Percentiles rank a stretch among this genome's conserved stretches.
These are phyloP conservation scores for Hemithea aestivaria DNA, from an alignment of 2,888 invertebrate genomes.

Conservation along the genomic window DNA sequence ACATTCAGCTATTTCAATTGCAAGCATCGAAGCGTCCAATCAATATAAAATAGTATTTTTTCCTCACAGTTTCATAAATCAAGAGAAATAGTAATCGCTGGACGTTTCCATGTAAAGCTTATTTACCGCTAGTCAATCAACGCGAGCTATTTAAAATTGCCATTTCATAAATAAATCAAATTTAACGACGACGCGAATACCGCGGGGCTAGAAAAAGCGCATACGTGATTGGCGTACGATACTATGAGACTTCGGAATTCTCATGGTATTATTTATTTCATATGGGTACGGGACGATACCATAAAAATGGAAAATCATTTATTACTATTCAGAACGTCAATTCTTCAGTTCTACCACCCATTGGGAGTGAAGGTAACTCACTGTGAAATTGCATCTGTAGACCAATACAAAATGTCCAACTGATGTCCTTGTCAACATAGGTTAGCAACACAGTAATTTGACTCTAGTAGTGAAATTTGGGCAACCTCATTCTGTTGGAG, in stretches of 20 bases:
- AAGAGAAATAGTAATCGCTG: constrained; percentile 20
- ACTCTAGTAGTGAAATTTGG: too few relatives aligned
- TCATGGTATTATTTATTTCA: constrained; percentile 13
- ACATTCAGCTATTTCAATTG: too few relatives aligned
- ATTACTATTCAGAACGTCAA: too few relatives aligned
- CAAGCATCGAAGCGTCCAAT: too few relatives aligned
- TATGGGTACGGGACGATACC: too few relatives aligned
- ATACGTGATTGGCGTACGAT: constrained; percentile 12
- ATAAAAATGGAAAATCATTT: constrained; percentile 3
- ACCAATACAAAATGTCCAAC: too few relatives aligned
- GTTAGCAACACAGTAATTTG: too few relatives aligned
- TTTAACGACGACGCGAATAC: constrained; percentile 24
- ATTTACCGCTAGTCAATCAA: constrained; percentile 16
- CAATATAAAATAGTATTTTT: neutral
- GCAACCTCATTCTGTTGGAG: too few relatives aligned
- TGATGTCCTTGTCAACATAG: too few relatives aligned
- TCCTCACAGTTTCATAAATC: constrained; percentile 2
- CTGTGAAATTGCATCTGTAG: too few relatives aligned
- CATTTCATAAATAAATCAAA: constrained; percentile 30
- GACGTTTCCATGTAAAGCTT: constrained; percentile 4
- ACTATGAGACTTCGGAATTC: constrained; percentile 18
- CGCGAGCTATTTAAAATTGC: constrained; percentile 17
- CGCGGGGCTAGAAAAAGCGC: constrained; percentile 20
- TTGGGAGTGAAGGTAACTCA: too few relatives aligned
- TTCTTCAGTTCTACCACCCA: too few relatives aligned